Evolutionary conservation across 2,888 invertebrate genomes (phyloP), one percentile per base, ranked within the genome.

Genomic region (Dicyrtomina minuta): DNA sequence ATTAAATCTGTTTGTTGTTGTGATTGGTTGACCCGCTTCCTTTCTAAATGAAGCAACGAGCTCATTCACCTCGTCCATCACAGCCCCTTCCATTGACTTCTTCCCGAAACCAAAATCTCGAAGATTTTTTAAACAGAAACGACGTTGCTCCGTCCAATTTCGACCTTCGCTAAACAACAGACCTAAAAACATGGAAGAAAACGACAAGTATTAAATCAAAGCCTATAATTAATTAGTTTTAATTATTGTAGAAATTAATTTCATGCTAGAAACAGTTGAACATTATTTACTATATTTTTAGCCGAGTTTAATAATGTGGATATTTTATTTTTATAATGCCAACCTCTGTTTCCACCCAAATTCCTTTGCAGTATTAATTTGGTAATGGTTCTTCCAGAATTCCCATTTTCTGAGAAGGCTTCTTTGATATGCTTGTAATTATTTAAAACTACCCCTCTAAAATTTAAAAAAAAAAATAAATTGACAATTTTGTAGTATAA

Each of bases 71-170:
- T 76, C 76, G 10, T 75, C 75, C 71, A 76, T 68, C 4, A 76
- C 64, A 2, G 74, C 33, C 39, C n/a, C 70, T 64, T 76, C 76
- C 76, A 76, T 76, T 5, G 73, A 73, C 27, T 72, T 72, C 39
- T 71, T 76, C 2, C 76, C 76, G 56, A 76, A 76, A 1, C 75
- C 76, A 53, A 76, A 75, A 55, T 76, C 76, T 24, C 65, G 55
- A 0, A 76, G 56, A 24, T 70, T 65, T 43, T 73, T 62, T 10
- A 76, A 24, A 0, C 72, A 66, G 56, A 76, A 76, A 15, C 75
- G 68, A 22, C 76, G 66, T 43, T 76, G 76, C 27, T 76, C 76
- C 0, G 41, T 22, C 74, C 76, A 75, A 22, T 70, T 73, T 4
- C 62, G 58, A 0, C 76, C 76, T 43, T 76, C 76, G 22, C 71